Evolutionary conservation across 2,113 vertebrate genomes (phyloP).

Genomic region (Copsychus sechellarum): DNA sequence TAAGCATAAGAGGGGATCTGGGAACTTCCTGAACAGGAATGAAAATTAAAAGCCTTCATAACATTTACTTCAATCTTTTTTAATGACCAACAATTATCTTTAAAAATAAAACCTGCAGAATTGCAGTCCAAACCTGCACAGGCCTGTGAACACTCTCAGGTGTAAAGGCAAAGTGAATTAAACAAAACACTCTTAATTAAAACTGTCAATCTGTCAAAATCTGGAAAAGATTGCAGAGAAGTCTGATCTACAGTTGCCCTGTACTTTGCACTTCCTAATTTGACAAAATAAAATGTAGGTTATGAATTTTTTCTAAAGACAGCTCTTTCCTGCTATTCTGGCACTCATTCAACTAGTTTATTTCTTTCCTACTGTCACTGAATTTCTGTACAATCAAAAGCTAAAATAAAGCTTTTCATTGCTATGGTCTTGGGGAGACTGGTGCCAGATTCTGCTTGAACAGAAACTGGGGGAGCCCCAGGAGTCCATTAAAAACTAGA

Average conservation of each 20-base stretch:
- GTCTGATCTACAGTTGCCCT: background rate
- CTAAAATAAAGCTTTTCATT: slow-evolving; percentile 22
- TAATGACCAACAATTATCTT: slow-evolving; percentile 30
- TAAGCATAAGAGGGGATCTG: background rate
- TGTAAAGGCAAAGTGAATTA: slow-evolving; percentile 13
- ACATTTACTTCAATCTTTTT: background rate
- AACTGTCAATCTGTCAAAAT: slow-evolving; percentile 26
- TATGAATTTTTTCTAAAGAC: background rate
- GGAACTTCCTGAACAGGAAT: slow-evolving; percentile 6
- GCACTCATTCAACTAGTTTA: background rate
- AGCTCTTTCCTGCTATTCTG: background rate
- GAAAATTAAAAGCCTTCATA: slow-evolving; percentile 35
- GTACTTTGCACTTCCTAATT: background rate
- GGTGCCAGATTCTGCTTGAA: background rate
- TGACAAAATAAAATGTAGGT: background rate
- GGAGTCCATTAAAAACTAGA: slow-evolving; percentile 26
- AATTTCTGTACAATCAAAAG: slow-evolving; percentile 10
- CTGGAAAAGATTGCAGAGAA: background rate
- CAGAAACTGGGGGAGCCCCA: background rate
- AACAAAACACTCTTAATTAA: slow-evolving; percentile 25
- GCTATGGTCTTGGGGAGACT: background rate
- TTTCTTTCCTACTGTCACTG: slow-evolving; percentile 1
- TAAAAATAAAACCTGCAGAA: background rate
- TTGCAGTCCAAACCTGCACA: background rate
- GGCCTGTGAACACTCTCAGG: slow-evolving; percentile 10